These are phyloP conservation scores for Calameuta idolon DNA, from an alignment of 2,888 invertebrate genomes.

Conservation along the genomic window DNA sequence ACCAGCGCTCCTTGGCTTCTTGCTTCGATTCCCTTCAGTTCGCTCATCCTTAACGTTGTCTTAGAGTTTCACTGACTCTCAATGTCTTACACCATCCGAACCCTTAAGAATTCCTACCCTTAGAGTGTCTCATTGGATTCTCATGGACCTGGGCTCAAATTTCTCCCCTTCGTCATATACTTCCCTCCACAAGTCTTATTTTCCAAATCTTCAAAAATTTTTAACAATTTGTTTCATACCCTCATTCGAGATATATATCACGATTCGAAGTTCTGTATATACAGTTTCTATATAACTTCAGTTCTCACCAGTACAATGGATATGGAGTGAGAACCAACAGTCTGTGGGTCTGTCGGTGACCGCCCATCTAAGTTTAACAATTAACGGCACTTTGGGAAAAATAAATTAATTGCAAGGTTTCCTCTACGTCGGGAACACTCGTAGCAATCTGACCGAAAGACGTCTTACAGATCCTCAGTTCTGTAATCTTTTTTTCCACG, in stretches of 20 bases:
- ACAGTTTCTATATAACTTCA: not conserved
- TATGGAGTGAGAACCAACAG: slow-evolving; percentile 33
- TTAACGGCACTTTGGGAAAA: slow-evolving; percentile 61
- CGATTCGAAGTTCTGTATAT: not conserved
- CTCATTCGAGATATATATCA: not conserved
- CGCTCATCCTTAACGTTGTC: not conserved
- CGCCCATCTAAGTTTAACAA: slow-evolving; percentile 67
- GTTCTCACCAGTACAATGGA: not conserved
- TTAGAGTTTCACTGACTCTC: not conserved
- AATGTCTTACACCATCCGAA: not conserved
- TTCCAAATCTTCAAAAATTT: not conserved
- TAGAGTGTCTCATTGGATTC: slow-evolving; percentile 19
- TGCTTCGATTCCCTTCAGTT: slow-evolving; percentile 31
- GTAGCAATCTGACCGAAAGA: slow-evolving; percentile 3
- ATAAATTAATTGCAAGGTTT: slow-evolving; percentile 61
- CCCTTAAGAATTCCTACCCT: slow-evolving; percentile 9
- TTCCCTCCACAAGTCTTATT: not conserved
- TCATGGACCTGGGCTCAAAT: slow-evolving; percentile 12
- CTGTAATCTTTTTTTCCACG: not conserved
- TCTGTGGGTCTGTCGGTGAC: slow-evolving; percentile 56
- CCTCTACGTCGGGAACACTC: slow-evolving; percentile 54
- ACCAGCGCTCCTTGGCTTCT: slow-evolving; percentile 47
- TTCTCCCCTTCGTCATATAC: slow-evolving; percentile 6
- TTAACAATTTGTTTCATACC: not conserved
- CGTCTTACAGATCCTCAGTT: not conserved